Evolutionary conservation across 2,797 vertebrate genomes (phyloP).

Genomic region (Poecilia velifera): DNA sequence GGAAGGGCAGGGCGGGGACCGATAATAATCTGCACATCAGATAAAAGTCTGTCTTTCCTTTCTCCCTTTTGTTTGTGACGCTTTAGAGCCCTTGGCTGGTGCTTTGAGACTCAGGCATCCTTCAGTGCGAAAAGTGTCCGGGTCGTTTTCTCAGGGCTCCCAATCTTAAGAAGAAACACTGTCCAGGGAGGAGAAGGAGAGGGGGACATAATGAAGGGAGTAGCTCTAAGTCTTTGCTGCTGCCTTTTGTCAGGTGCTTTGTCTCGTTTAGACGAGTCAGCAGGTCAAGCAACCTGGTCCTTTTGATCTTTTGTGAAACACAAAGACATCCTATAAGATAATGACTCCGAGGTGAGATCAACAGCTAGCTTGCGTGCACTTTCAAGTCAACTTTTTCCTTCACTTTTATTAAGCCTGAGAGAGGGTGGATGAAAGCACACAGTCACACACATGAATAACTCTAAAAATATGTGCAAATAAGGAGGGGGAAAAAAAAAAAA

Average conservation of each 20-base stretch:
- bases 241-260: conserved; percentile 80
- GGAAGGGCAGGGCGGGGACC: conserved; percentile 45
- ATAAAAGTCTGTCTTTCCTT: conserved; percentile 75
- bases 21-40: conserved; percentile 74
- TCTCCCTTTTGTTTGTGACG: conserved; percentile 66
- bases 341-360: conserved; percentile 55
- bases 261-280: conserved; percentile 89
- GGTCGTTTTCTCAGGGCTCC: conserved; percentile 67
- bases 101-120: conserved; percentile 72
- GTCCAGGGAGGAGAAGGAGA: conserved; percentile 55
- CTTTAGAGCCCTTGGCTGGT: conserved; percentile 69
- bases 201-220: conserved; percentile 78
- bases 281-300: conserved; percentile 84
- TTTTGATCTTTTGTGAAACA: conserved; percentile 76
- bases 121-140: conserved; percentile 70
- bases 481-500: conserved; percentile 32
- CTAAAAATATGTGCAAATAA: conserved; percentile 20
- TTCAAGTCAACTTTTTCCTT: conserved; percentile 38
- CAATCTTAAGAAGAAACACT: conserved; percentile 76
- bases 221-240: conserved; percentile 73
- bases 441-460: background rate
- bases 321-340: conserved; percentile 43
- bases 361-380: conserved; percentile 46
- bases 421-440: conserved; percentile 40
- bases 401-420: conserved; percentile 44